Base-by-base conservation (phyloP, 1,140 invertebrate genomes). In the Zaprionus capensis region DNA sequence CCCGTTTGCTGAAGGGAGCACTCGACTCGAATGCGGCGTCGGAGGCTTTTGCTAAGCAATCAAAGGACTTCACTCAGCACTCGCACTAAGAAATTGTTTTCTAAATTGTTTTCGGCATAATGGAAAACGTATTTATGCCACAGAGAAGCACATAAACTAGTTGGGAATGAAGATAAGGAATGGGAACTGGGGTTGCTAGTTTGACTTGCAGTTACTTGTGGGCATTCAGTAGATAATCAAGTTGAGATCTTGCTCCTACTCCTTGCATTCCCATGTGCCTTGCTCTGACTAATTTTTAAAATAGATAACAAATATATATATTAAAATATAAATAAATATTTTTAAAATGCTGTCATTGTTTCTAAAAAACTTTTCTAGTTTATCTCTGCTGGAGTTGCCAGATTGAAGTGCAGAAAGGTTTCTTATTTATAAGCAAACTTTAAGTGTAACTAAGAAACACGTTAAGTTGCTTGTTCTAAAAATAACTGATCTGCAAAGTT, bases 31-130 rank as follows among this genome's bases (percentile, higher is more conserved):
- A 34, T 34, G 31, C 31, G 31, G 31, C 15, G 41, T 24, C 46
- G 74, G 38, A 49, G 26, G 81, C 64, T 72, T 53, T 58, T 80
- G 65, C 56, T 44, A 28, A 11, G 15, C 26, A 56, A 28, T 56
- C 44, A 62, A 69, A 61, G 58, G 41, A 75, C 53, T 64, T 36
- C 53, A 65, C 51, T 65, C 34, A 26, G 58, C 53, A 62, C 57
- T 66, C 31, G 38, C 57, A 28, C 53, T 66, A 64, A 71, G 53
- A 85, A 82, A 90, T 88, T 84, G 84, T 85, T 79, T 88, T 73
- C 56, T 55, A 73, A 72, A 80, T 80, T 80, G 78, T 77, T 80
- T 62, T 36, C 11, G 67, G 28, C 71, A 56, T 82, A 80, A 82
- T 81, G 72, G 78, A 88, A 90, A 81, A 57, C 38, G 51, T 75